Evolutionary conservation across 2,888 invertebrate genomes (phyloP).

Genomic region (Cantharis rufa): DNA sequence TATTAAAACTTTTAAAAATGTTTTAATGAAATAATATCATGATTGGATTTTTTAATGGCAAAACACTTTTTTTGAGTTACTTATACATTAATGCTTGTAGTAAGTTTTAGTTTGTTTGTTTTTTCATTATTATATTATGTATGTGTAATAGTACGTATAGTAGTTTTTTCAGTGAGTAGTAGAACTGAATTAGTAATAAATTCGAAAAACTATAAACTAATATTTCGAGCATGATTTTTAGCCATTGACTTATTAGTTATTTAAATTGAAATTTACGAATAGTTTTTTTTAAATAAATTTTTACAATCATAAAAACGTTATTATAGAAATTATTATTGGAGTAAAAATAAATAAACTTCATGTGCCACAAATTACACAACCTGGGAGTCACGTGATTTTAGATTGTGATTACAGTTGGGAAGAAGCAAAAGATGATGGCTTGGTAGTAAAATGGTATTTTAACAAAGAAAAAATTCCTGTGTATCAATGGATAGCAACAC

Average conservation of each 20-base stretch:
- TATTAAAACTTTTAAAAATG: background rate
- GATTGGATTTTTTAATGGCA: background rate
- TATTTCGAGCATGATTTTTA: background rate
- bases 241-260: background rate
- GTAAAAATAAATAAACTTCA: conserved; percentile 50
- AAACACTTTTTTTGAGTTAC: background rate
- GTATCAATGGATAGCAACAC: conserved; percentile 64
- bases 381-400: conserved; percentile 58
- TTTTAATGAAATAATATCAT: background rate
- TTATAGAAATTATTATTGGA: conserved; percentile 16
- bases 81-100: background rate
- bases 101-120: background rate
- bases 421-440: conserved; percentile 50
- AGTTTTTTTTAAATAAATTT: background rate
- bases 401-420: conserved; percentile 62
- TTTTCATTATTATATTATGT: background rate
- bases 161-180: background rate
- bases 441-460: conserved; percentile 65
- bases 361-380: conserved; percentile 52
- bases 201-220: background rate
- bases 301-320: background rate
- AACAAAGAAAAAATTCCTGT: conserved; percentile 55
- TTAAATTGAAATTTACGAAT: background rate
- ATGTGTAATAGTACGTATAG: no score
- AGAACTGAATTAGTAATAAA: background rate